These are phyloP conservation scores for Boulengeromyrus knoepffleri DNA, from an alignment of 2,113 vertebrate species.

Conservation along the genomic window DNA sequence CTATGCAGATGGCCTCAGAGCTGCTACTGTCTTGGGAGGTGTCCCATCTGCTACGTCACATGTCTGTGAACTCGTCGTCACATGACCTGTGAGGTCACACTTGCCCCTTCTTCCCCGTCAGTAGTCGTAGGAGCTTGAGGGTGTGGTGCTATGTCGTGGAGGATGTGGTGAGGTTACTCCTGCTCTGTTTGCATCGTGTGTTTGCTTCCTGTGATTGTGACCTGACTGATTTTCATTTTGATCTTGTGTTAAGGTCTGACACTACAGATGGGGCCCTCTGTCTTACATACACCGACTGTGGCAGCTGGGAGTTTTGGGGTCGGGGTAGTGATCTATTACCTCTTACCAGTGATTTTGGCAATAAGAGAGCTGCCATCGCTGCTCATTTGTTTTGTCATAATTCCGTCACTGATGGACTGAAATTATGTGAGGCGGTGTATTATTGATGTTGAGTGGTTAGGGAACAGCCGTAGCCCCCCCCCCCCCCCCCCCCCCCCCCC, in stretches of 20 bases:
- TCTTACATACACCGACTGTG: neutral
- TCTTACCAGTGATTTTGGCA: neutral
- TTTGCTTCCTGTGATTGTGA: neutral
- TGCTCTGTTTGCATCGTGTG: neutral
- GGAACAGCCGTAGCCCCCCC: neutral
- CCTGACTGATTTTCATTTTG: neutral
- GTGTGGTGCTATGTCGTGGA: neutral
- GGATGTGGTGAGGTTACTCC: neutral
- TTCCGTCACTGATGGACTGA: neutral
- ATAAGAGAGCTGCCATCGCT: neutral
- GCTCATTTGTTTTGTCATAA: neutral
- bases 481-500: neutral
- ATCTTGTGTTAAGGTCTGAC: neutral
- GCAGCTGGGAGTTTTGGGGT: neutral
- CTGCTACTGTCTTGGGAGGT: neutral
- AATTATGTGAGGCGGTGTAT: neutral
- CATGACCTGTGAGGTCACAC: slow-evolving; percentile 1
- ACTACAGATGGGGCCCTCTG: neutral
- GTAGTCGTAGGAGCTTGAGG: neutral
- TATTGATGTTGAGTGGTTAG: neutral
- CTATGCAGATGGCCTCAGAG: neutral
- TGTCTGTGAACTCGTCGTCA: neutral
- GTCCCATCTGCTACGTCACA: neutral
- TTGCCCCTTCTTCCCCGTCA: neutral
- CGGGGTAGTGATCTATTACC: neutral